phyloP scores from a whole-genome alignment of 23 tunicate species.

The Ascidia mentula region DNA sequence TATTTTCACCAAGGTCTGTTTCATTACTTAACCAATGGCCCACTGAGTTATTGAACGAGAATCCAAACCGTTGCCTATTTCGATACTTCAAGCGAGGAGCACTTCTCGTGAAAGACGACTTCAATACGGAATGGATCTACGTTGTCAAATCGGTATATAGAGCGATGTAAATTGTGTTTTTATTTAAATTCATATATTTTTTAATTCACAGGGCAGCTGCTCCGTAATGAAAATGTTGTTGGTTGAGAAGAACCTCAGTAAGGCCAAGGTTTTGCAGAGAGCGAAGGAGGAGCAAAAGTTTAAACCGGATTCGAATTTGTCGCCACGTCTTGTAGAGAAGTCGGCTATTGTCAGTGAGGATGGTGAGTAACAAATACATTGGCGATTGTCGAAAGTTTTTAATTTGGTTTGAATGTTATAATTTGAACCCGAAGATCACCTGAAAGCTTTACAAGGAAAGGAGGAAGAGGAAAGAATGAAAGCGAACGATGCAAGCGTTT shows the following conservation, averaged over 20 bases:
- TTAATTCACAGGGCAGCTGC: conserved; percentile 68
- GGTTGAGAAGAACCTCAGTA: conserved; percentile 26
- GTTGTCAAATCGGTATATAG: conserved; percentile 78
- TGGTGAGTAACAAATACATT: conserved; percentile 41
- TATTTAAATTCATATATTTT: background rate
- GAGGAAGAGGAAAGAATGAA: conserved; percentile 36
- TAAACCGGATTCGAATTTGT: background rate
- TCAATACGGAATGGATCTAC: conserved; percentile 76
- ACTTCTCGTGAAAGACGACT: conserved; percentile 40
- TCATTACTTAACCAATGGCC: conserved; percentile 74
- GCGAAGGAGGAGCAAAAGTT: conserved; percentile 51
- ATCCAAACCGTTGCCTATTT: conserved; percentile 79
- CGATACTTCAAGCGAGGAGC: conserved; percentile 87
- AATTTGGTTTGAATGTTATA: background rate
- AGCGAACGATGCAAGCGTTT: conserved; percentile 42
- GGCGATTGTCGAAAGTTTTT: background rate
- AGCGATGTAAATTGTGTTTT: too few relatives aligned
- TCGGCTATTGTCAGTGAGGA: conserved; percentile 22
- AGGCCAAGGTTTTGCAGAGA: conserved; percentile 27
- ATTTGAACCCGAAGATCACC: conserved; percentile 32
- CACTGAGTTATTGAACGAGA: conserved; percentile 40
- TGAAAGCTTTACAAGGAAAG: conserved; percentile 19
- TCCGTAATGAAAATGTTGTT: conserved; percentile 71
- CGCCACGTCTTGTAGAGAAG: conserved; percentile 53
- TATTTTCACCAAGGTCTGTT: conserved; percentile 67